Conservation (phyloP, 1,140 invertebrate genomes). For the Homarus americanus region DNA sequence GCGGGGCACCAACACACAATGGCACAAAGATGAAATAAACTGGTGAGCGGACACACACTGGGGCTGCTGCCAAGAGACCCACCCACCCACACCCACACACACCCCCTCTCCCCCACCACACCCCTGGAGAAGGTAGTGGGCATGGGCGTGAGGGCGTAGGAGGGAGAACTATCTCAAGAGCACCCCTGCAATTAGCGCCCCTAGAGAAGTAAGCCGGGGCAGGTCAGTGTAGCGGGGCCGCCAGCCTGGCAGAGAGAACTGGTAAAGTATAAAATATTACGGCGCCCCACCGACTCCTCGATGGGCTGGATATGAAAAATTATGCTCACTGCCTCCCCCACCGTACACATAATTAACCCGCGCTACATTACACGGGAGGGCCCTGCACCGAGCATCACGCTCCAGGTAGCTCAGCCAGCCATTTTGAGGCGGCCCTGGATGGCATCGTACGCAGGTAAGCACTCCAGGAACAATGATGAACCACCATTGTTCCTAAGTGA, state of each 20-base stretch:
- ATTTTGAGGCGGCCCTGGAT: background rate
- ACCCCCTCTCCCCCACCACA: background rate
- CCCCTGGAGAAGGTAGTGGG: background rate
- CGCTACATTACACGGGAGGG: slow-evolving; percentile 17
- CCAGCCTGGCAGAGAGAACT: slow-evolving; percentile 34
- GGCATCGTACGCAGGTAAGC: background rate
- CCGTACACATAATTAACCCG: slow-evolving; percentile 64
- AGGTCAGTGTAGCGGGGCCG: slow-evolving; percentile 49
- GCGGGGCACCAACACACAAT: slow-evolving; percentile 9
- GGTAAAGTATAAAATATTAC: slow-evolving; percentile 67
- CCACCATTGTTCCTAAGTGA: too few species aligned
- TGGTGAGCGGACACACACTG: slow-evolving; percentile 28
- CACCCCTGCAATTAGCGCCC: too few species aligned
- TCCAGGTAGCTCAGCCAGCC: too few species aligned
- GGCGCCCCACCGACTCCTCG: slow-evolving; percentile 52
- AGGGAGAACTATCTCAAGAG: background rate
- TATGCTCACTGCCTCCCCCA: slow-evolving; percentile 61
- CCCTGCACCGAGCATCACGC: slow-evolving; percentile 31
- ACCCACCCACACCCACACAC: background rate
- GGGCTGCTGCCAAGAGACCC: background rate
- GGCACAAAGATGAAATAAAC: slow-evolving; percentile 30
- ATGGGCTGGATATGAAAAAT: slow-evolving; percentile 67
- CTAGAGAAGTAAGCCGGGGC: too few species aligned
- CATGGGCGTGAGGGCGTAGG: background rate
- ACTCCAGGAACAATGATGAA: too few species aligned